These are phyloP conservation scores for Rhabdornis inornatus DNA, from an alignment of 2,113 vertebrate species.

Conservation along the genomic window DNA sequence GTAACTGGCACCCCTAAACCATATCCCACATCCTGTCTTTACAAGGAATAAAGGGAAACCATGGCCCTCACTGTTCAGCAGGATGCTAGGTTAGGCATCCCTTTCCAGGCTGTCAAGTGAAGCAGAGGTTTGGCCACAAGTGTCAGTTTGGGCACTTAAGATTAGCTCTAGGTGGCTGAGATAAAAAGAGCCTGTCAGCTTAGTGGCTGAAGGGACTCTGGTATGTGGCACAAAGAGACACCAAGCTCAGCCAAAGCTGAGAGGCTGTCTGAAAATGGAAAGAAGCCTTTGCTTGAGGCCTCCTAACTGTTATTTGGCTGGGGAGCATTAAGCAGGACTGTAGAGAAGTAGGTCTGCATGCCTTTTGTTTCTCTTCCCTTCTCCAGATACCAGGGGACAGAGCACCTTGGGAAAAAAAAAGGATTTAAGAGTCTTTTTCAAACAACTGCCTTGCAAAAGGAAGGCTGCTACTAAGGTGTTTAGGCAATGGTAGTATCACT, in stretches of 20 bases:
- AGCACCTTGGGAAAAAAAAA: neutral
- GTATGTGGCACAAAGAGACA: neutral
- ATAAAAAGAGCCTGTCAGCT: neutral
- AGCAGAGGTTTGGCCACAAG: neutral
- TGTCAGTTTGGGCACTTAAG: neutral
- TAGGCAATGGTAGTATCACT: neutral
- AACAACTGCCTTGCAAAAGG: neutral
- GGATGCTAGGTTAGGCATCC: neutral
- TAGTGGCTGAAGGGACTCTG: neutral
- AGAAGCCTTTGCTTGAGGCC: neutral
- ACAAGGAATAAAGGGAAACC: neutral
- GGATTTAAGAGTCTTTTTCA: neutral
- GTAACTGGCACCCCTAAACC: neutral
- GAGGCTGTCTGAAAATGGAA: neutral
- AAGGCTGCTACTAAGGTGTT: neutral
- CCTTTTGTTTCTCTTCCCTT: neutral
- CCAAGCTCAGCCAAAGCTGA: neutral
- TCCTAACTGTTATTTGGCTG: neutral
- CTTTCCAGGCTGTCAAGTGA: neutral
- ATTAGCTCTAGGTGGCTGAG: neutral
- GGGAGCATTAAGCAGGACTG: accelerated
- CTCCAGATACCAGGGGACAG: neutral
- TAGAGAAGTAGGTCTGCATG: neutral
- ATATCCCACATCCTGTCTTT: neutral
- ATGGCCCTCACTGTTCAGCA: neutral